Conservation (phyloP, 2,888 invertebrate genomes). For the Cepaea hortensis region DNA sequence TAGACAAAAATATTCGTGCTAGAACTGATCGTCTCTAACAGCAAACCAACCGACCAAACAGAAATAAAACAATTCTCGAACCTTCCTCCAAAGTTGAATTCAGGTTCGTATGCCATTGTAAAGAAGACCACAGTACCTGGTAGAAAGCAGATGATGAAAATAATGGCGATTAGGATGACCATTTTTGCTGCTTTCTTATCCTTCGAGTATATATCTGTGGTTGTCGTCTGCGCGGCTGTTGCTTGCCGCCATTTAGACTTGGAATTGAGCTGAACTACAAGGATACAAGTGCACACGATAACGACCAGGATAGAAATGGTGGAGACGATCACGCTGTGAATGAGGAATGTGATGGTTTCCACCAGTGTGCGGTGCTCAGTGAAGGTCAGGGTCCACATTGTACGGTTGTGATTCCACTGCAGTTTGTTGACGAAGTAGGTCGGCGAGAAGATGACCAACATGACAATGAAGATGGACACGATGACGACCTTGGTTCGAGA, state of each 20-base stretch:
- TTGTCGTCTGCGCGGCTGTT: neutral
- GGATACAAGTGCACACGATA: neutral
- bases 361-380: neutral
- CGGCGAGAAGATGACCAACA: constrained; percentile 1
- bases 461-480: neutral
- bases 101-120: constrained; percentile 2
- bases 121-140: constrained; percentile 19
- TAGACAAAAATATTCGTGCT: constrained; percentile 9
- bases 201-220: neutral
- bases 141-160: neutral
- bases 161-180: constrained; percentile 4
- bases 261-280: neutral
- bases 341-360: constrained; percentile 6
- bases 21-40: constrained; percentile 12
- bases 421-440: constrained; percentile 10
- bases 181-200: constrained; percentile 10
- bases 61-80: constrained; percentile 11
- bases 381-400: neutral
- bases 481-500: neutral
- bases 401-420: neutral
- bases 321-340: constrained; percentile 10
- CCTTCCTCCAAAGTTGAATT: constrained; percentile 1
- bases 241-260: constrained; percentile 11
- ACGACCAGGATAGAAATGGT: neutral
- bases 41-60: neutral